Percentiles rank a stretch among this genome's conserved stretches.
Conservation (phyloP, 2,113 vertebrate species). For the Aptenodytes patagonicus region DNA sequence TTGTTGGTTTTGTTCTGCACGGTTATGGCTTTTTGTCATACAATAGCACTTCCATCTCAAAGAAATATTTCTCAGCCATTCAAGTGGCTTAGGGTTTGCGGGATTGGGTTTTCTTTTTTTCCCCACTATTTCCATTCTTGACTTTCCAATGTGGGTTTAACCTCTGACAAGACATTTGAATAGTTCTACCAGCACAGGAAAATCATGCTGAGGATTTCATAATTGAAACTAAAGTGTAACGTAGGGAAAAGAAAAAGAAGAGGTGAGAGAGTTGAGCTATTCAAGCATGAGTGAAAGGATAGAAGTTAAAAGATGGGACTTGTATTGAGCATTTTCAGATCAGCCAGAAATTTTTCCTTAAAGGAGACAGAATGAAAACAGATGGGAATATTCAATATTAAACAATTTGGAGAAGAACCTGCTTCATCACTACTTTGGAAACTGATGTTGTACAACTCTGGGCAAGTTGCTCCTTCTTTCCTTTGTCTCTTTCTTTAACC, state of each 20-base stretch:
- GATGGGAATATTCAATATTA: neutral
- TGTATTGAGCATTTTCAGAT: neutral
- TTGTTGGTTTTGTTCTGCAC: neutral
- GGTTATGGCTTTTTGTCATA: neutral
- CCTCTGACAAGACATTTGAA: constrained; percentile 6
- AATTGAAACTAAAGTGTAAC: constrained; percentile 6
- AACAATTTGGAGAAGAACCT: neutral
- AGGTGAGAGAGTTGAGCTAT: neutral
- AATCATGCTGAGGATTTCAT: neutral
- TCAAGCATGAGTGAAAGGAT: neutral
- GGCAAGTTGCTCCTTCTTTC: neutral
- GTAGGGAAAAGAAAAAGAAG: neutral
- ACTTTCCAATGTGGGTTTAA: neutral
- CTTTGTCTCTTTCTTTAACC: neutral
- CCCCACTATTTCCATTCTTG: neutral
- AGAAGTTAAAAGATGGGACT: neutral
- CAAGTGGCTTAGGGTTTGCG: neutral
- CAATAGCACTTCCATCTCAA: neutral
- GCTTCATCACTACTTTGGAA: neutral
- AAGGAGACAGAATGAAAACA: neutral
- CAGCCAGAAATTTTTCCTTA: neutral
- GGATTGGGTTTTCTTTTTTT: neutral
- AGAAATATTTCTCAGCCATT: neutral
- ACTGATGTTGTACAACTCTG: neutral
- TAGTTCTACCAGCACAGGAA: neutral